Evolutionary conservation across 1,140 invertebrate genomes (phyloP).

Genomic region (Drosophila melanica): DNA sequence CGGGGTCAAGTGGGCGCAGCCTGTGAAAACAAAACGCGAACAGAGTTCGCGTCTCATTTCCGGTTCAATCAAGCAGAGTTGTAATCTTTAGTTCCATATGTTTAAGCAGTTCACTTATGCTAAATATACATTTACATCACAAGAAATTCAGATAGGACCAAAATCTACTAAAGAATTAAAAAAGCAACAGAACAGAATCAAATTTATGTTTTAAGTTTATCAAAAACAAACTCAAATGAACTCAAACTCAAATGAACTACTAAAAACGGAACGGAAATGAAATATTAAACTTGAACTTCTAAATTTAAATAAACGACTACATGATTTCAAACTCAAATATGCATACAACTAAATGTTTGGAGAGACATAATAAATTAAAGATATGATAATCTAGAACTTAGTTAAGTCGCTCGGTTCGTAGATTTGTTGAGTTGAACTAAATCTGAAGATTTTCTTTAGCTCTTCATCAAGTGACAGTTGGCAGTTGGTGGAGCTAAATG

Average conservation of each 20-base stretch:
- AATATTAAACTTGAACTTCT: background rate
- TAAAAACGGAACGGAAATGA: background rate
- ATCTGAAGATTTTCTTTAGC: background rate
- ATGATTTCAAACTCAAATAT: background rate
- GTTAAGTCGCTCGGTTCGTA: background rate
- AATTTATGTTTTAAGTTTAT: no score
- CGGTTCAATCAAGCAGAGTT: slow-evolving; percentile 69
- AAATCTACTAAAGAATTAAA: no score
- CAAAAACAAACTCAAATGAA: no score
- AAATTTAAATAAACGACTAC: background rate
- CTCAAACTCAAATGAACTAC: background rate
- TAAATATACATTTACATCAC: no score
- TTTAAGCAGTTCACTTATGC: background rate
- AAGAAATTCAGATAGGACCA: no score
- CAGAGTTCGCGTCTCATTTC: slow-evolving; percentile 67
- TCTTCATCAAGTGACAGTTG: slow-evolving; percentile 3
- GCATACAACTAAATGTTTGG: no score
- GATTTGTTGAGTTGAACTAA: slow-evolving; percentile 3
- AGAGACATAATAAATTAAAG: no score
- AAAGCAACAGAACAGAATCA: no score
- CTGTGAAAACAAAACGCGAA: slow-evolving; percentile 73
- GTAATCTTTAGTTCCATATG: background rate
- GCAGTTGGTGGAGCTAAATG: slow-evolving; percentile 31
- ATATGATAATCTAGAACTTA: background rate
- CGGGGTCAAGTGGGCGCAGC: slow-evolving; percentile 73